phyloP scores from a whole-genome alignment of 2,113 vertebrate genomes.

The Sarotherodon lohbergeri region DNA sequence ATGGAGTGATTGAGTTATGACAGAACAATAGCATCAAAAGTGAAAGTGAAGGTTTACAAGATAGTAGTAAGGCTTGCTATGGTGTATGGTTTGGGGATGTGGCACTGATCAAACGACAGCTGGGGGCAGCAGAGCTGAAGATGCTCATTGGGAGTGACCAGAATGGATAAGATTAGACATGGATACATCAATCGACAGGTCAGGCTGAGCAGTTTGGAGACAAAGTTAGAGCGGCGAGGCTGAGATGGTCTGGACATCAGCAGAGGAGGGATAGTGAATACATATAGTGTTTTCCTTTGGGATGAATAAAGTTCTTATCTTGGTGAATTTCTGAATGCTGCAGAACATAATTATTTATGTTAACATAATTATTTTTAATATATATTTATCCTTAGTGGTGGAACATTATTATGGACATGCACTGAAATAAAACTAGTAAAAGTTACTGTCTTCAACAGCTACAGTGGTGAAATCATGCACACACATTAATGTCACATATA shows the following conservation, averaged over 20 bases:
- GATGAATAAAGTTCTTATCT: background rate
- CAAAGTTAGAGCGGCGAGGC: background rate
- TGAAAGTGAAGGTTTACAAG: background rate
- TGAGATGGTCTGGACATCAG: background rate
- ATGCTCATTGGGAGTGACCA: background rate
- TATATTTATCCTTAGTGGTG: background rate
- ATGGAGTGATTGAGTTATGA: background rate
- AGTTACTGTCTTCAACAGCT: background rate
- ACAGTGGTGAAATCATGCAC: background rate
- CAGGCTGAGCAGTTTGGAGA: accelerated
- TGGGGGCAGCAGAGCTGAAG: background rate
- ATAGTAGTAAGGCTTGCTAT: background rate
- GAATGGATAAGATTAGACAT: accelerated
- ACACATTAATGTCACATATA: background rate
- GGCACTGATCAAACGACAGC: background rate
- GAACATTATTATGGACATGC: background rate
- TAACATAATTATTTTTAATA: background rate
- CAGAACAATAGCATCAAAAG: background rate
- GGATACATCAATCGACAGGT: background rate
- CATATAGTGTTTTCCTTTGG: accelerated
- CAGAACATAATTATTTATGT: background rate
- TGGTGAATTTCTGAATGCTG: background rate
- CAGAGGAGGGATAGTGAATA: background rate
- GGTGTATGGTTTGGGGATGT: background rate
- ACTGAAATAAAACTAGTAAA: background rate